These are phyloP conservation scores for Pogoniulus pusillus DNA, from an alignment of 2,797 vertebrate species.

Conservation along the genomic window DNA sequence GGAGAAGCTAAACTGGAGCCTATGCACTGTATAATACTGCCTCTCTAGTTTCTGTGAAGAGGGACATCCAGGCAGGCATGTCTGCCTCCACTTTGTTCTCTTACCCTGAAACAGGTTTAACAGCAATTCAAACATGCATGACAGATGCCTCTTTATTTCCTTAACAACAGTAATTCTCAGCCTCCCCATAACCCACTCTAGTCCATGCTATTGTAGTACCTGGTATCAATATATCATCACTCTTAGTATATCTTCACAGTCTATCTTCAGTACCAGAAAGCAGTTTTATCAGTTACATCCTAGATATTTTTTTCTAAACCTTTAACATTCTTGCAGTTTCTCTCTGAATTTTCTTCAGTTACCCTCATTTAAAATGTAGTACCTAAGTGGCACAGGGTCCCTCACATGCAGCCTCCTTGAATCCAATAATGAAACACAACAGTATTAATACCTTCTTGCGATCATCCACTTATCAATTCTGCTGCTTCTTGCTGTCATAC, in stretches of 20 bases:
- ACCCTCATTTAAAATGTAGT: not conserved
- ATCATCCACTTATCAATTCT: not conserved
- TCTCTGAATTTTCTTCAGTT: not conserved
- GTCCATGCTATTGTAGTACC: not conserved
- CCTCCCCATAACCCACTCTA: not conserved
- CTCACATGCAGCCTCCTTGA: not conserved
- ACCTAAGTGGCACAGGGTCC: not conserved
- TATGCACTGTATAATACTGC: not conserved
- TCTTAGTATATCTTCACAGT: not conserved
- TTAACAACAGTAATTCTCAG: not conserved
- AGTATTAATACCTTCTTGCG: not conserved
- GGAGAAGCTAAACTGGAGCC: not conserved
- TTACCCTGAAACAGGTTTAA: not conserved
- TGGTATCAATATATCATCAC: too few species aligned
- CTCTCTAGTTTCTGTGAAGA: not conserved
- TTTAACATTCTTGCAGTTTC: not conserved
- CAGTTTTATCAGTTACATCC: not conserved
- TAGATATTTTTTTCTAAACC: not conserved
- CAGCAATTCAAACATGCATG: not conserved
- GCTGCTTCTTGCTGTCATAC: not conserved
- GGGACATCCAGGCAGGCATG: accelerated
- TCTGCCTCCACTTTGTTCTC: not conserved
- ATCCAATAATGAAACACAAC: not conserved
- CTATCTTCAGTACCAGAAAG: not conserved
- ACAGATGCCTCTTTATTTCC: not conserved